Percentiles rank a stretch among this genome's conserved stretches.
phyloP scores from a whole-genome alignment of 2,113 vertebrate species.

The Bubo scandiacus region DNA sequence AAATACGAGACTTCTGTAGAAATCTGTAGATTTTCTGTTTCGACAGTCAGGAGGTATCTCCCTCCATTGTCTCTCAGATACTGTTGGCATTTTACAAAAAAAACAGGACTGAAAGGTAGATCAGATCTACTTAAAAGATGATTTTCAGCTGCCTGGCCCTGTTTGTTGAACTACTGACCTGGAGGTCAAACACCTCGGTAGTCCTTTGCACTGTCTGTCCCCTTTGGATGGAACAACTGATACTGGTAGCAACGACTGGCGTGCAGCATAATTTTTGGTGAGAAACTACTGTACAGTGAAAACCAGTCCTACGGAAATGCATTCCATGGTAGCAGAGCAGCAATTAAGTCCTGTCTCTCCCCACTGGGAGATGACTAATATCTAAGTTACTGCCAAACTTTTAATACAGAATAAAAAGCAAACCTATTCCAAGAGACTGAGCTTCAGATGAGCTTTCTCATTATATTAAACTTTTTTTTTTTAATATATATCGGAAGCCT shows the following conservation, averaged over 20 bases:
- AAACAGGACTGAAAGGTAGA: background rate
- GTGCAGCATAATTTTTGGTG: background rate
- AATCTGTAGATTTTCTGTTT: background rate
- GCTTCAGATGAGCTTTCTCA: background rate
- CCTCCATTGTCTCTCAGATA: background rate
- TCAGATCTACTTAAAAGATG: background rate
- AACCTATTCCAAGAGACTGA: background rate
- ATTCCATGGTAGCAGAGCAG: background rate
- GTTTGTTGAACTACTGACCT: conserved; percentile 11
- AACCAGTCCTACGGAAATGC: background rate
- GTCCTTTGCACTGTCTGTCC: background rate
- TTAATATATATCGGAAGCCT: background rate
- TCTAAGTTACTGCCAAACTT: background rate
- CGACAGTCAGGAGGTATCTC: background rate
- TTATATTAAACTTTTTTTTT: background rate
- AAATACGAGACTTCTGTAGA: background rate
- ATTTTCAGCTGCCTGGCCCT: background rate
- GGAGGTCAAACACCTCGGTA: background rate
- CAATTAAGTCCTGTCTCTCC: conserved; percentile 21
- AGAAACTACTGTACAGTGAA: background rate
- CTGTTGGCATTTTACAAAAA: background rate
- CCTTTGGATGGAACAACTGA: background rate
- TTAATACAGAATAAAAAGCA: background rate
- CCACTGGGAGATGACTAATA: background rate
- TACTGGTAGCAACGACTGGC: background rate